Base-by-base conservation (phyloP, 2,797 vertebrate species). In the Antennarius maculatus region DNA sequence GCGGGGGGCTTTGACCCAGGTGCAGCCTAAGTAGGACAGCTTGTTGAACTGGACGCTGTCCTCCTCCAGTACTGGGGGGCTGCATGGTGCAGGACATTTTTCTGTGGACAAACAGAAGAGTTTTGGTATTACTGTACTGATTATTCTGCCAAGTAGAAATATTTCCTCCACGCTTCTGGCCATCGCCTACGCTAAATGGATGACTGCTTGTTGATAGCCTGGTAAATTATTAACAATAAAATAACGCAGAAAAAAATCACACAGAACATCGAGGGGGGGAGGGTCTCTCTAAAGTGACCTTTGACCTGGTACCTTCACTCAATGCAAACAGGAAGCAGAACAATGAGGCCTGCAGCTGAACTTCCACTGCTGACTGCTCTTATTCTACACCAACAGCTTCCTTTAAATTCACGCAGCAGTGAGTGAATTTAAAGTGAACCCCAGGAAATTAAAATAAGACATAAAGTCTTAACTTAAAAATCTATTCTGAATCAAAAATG, bases 41-140 rank as follows among this genome's bases (percentile, higher is more conserved):
- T 99, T 98, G 87, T 96, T 97, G 89, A 99, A 99, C 84, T 97
- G 91, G 46, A 99, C 96, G 0, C 96, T 96, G 84, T 98, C 96
- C 87, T 98, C 98, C 71, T 99, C 97, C 61, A 79, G 81, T 47
- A 88, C 88, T 2, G 85, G 65, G 0, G 80, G 84, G 49, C 56
- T 86, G 54, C 66, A 27, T 7, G 79, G 85, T 15, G 45, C 56
- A 1, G 78, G 75, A 67, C 64, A 71, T 16, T 54, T 7, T 45
- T 84, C 84, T 88, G 82, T 27, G 14, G 28, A 73, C 7, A 45
- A n/a, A 72, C 14, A 52, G 39, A 61, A 42, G 69, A 11, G 4
- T 28, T 55, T 42, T 12, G 18, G 47, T 34, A 28, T n/a, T 23
- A 2, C 31, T 39, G 23, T 23, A 2, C 10, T 42, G 0, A 6